Evolutionary conservation across 1,140 invertebrate species (phyloP).

Genomic region (Pollicipes pollicipes): DNA sequence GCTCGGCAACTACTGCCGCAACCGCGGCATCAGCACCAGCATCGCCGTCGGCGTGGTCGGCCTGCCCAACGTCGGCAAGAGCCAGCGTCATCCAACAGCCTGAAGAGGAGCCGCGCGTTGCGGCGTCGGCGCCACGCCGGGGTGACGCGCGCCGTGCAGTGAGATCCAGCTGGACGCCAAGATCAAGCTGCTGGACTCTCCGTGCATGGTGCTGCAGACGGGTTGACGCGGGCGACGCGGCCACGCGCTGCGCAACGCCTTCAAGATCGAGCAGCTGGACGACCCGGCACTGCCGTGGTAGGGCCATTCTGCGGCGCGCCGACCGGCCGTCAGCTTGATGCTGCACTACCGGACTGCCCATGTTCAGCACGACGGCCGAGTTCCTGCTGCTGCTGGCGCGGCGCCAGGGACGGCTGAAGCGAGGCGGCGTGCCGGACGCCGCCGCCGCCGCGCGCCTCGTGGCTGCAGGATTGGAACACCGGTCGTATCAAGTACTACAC

Average conservation of each 20-base stretch:
- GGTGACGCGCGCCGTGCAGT: constrained; percentile 71
- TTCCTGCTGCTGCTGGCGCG: constrained; percentile 73
- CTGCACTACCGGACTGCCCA: constrained; percentile 34
- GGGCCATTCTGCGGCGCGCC: constrained; percentile 65
- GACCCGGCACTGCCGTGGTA: constrained; percentile 74
- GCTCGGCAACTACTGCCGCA: constrained; percentile 86
- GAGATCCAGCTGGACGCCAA: constrained; percentile 85
- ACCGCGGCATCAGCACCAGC: constrained; percentile 71
- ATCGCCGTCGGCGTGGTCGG: constrained; percentile 39
- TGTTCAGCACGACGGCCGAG: constrained; percentile 35
- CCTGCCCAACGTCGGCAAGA: constrained; percentile 98
- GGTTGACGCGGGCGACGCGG: constrained; percentile 40
- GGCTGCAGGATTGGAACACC: constrained; percentile 82
- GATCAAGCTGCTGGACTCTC: constrained; percentile 87
- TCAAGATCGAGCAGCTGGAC: constrained; percentile 59
- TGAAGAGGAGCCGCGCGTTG: constrained; percentile 84
- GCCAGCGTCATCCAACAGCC: constrained; percentile 95
- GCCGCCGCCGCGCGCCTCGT: constrained; percentile 61
- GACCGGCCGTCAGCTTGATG: constrained; percentile 51
- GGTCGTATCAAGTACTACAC: constrained; percentile 86
- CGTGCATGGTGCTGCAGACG: constrained; percentile 80
- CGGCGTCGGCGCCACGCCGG: constrained; percentile 85
- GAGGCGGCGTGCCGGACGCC: constrained; percentile 72
- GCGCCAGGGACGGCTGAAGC: constrained; percentile 65
- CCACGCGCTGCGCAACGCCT: constrained; percentile 76